Base-by-base conservation (phyloP, 2,888 invertebrate species). In the Celastrina argiolus region DNA sequence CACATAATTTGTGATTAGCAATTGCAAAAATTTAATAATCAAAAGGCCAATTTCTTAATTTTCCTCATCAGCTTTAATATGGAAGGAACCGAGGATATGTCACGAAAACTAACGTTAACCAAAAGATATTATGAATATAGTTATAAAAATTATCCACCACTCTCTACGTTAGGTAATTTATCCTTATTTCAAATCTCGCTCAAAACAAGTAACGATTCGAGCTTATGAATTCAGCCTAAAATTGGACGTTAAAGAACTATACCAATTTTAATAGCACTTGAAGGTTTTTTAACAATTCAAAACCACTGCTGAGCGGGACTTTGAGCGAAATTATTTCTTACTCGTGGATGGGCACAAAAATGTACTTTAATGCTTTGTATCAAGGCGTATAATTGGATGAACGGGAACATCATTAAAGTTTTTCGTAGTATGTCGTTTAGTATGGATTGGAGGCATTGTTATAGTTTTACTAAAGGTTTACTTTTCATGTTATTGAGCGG, bases 181-280 rank as follows among this genome's bases (percentile, higher is more conserved):
- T 31, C 31, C 31, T 7, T 7, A 31, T 6, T 2, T 31, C 4
- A 31, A 31, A 31, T 31, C 2, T 2, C 5, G 1, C 31, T 31
- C 31, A 31, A 31, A 31, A 31, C 7, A 31, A 4, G 31, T 3
- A 31, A 31, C 7, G 4, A 8, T 31, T 58, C 31, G 10, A 58
- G 7, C 7, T 58, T 31, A 6, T 22, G 18, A 61, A 61, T 36
- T 61, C 39, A 36, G 18, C 26, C 12, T 36, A 22, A 39, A 61
- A 61, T 61, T 61, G 39, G 39, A 61, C 39, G 36, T 61, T 61
- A 61, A 39, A 61, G 18, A 61, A 61, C 61, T 39, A 59, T 59
- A 61, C 39, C 31, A 61, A 61, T 61, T 61, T 61, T 61, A 61
- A 39, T 39, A 61, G 61, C 61, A 61, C 61, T 61, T 61, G 61